These are phyloP conservation scores for Eremophila alpestris DNA, from an alignment of 2,797 vertebrate species.

Conservation along the genomic window DNA sequence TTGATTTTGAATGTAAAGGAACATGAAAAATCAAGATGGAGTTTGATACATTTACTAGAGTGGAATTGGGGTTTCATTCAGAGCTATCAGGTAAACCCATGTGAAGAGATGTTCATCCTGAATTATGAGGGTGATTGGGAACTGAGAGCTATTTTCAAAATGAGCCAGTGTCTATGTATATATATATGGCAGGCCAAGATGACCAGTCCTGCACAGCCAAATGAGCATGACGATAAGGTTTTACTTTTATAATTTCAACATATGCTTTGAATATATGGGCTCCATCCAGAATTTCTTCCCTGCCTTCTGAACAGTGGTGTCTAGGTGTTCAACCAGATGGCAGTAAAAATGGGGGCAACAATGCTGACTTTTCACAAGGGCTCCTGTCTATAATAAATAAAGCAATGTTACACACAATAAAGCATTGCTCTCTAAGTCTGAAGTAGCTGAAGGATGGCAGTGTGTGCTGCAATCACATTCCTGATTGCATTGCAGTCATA, in stretches of 20 bases:
- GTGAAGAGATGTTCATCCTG: background rate
- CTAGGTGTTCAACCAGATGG: background rate
- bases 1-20: slow-evolving; percentile 4
- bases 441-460: background rate
- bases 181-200: background rate
- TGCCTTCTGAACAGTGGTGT: background rate
- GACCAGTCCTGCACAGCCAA: background rate
- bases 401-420: background rate
- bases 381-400: background rate
- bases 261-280: background rate
- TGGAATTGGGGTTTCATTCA: background rate
- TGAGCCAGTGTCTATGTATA: background rate
- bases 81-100: background rate
- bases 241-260: background rate
- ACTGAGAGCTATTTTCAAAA: background rate
- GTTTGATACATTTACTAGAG: background rate
- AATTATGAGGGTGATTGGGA: background rate
- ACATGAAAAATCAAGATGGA: background rate
- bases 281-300: background rate
- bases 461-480: background rate
- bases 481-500: background rate
- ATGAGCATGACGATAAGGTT: background rate
- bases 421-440: background rate
- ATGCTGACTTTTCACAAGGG: background rate
- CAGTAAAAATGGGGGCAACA: background rate